Evolutionary conservation across 2,113 vertebrate species (phyloP).

Genomic region (Leptosomus discolor): DNA sequence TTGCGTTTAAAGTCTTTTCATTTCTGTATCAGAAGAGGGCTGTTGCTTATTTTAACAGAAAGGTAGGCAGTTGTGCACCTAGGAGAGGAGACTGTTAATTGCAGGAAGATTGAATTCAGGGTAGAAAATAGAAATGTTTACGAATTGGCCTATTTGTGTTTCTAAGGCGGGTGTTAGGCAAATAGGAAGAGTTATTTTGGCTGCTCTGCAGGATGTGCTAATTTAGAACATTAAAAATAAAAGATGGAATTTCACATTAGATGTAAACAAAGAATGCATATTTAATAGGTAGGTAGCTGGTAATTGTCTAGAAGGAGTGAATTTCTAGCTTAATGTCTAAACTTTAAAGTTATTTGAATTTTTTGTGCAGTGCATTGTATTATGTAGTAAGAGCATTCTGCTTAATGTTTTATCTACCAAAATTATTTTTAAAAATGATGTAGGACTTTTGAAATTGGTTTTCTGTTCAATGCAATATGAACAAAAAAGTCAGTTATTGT

Average conservation of each 20-base stretch:
- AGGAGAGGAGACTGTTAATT: conserved; percentile 22
- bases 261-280: neutral
- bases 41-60: neutral
- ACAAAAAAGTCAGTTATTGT: neutral
- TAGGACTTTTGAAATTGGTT: neutral
- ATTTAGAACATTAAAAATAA: conserved; percentile 51
- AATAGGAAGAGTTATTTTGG: conserved; percentile 39
- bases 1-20: neutral
- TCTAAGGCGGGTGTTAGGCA: conserved; percentile 3
- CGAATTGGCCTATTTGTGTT: conserved; percentile 41
- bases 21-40: neutral
- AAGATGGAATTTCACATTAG: neutral
- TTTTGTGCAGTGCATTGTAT: neutral
- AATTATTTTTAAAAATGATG: neutral
- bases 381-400: neutral
- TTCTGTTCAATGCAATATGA: neutral
- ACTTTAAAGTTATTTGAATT: neutral
- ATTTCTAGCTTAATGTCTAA: neutral
- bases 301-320: neutral
- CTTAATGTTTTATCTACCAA: neutral
- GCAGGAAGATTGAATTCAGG: conserved; percentile 15
- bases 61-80: neutral
- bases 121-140: conserved; percentile 39
- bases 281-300: neutral
- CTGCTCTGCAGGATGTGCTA: conserved; percentile 30